Percentiles rank a stretch among this genome's conserved stretches.
Evolutionary conservation across 2,797 vertebrate species (phyloP).

Genomic region (Benthosema pterotum): DNA sequence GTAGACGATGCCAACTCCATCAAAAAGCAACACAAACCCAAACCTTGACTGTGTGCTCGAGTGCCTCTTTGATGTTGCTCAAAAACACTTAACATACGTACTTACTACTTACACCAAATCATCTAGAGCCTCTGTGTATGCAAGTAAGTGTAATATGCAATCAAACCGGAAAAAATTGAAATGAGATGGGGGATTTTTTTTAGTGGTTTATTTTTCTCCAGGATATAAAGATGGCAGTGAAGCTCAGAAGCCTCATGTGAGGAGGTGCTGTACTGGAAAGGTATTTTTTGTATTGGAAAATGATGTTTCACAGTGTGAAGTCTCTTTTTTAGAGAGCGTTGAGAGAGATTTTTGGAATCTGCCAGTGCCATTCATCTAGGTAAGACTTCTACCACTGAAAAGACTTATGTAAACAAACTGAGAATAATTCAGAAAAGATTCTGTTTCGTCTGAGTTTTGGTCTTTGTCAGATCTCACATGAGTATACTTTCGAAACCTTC

Average conservation of each 20-base stretch:
- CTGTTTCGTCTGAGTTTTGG: slow-evolving; percentile 14
- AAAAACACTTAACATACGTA: slow-evolving; percentile 8
- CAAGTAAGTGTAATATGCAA: slow-evolving; percentile 24
- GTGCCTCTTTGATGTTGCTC: slow-evolving; percentile 30
- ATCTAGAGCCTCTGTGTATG: slow-evolving; percentile 3
- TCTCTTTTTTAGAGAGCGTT: slow-evolving; percentile 25
- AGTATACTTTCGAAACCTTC: slow-evolving; percentile 17
- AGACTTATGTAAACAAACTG: slow-evolving; percentile 32
- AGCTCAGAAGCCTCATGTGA: slow-evolving; percentile 44
- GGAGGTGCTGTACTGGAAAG: slow-evolving; percentile 31
- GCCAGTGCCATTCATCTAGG: slow-evolving; percentile 53
- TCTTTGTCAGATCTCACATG: slow-evolving; percentile 5
- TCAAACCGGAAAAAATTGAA: slow-evolving; percentile 19
- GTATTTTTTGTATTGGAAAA: slow-evolving; percentile 33
- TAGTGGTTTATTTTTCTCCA: slow-evolving; percentile 14
- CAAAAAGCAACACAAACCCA: slow-evolving; percentile 16
- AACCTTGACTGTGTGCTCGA: slow-evolving; percentile 35
- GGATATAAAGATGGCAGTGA: slow-evolving; percentile 17
- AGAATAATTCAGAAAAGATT: neutral
- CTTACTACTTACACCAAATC: slow-evolving; percentile 20
- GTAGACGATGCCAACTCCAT: neutral
- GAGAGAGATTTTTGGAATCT: slow-evolving; percentile 22
- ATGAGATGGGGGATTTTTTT: slow-evolving; percentile 12
- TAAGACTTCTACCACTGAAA: slow-evolving; percentile 35
- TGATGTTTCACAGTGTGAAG: slow-evolving; percentile 23